Evolutionary conservation across 2,113 vertebrate genomes (phyloP).

Genomic region (Psettodes erumei): DNA sequence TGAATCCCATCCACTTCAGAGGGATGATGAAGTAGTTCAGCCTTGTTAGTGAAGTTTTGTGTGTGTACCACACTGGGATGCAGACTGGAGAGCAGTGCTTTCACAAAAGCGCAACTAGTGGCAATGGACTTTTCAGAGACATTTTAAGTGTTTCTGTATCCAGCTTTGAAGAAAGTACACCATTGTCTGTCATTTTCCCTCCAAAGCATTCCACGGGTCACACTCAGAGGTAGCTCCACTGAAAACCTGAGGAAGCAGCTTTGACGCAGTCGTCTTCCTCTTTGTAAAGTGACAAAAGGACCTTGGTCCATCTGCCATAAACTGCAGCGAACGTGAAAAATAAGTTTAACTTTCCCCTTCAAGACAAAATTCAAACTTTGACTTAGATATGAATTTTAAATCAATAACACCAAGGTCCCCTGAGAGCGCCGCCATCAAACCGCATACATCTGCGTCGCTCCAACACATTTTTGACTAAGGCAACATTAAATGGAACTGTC

Average conservation of each 20-base stretch:
- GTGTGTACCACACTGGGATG: neutral
- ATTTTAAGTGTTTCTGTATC: neutral
- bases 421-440: constrained; percentile 78
- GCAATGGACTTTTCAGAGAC: neutral
- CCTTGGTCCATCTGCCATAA: constrained; percentile 52
- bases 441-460: constrained; percentile 71
- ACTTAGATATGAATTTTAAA: constrained; percentile 80
- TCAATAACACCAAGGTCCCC: constrained; percentile 77
- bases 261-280: neutral
- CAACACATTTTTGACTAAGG: constrained; percentile 70
- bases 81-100: neutral
- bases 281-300: constrained; percentile 6
- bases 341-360: constrained; percentile 58
- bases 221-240: neutral
- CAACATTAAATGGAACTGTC: constrained; percentile 75
- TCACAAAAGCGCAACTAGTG: neutral
- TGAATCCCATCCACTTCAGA: neutral
- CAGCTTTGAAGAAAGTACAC: neutral
- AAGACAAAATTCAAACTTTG: constrained; percentile 64
- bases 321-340: constrained; percentile 50
- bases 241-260: constrained; percentile 18
- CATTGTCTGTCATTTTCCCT: neutral
- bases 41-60: neutral
- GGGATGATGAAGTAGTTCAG: neutral
- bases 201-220: neutral